Evolutionary conservation across 2,113 vertebrate genomes (phyloP), one percentile per base, ranked within the genome.

Genomic region (Lepidothrix coronata): DNA sequence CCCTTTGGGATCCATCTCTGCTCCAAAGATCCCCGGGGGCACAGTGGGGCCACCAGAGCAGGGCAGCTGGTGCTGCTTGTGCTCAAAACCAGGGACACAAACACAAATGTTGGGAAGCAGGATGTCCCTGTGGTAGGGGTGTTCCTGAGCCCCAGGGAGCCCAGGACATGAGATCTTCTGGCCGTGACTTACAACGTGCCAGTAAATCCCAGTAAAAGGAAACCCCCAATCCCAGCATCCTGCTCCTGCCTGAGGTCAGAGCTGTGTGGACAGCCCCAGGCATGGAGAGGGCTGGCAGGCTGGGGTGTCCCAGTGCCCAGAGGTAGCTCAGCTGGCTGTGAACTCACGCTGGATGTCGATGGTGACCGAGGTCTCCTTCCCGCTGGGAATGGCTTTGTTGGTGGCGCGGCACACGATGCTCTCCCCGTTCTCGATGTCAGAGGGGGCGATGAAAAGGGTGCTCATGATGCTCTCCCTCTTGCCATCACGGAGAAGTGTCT

Each of bases 281-380:
- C 4, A 11, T 10, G 51, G 73, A 39, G n/a, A 8, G 43, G 57
- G 27, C 3, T 10, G 33, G n/a, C 43, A 48, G 43, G 24, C 3
- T 0, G 24, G 15, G 49, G 13, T 30, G 4, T 8, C 22, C 2
- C n/a, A 11, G 55, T 8, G 5, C 54, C 4, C 70, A 6, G 35
- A 4, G 58, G 22, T 1, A 35, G 66, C 49, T 21, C 9, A 2
- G 55, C n/a, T 0, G 2, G 31, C 27, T 0, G 2, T 1, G 43
- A 43, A 98, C 99, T 99, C 97, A 99, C 99, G 99, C 75, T 99
- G 99, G 97, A 99, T 99, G 96, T 99, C 99, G 1, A 99, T 99
- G 44, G 99, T 99, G 97, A 99, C 99, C 0, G 99, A 98, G 12
- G 99, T 99, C 98, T 99, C 99, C 95, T 99, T 99, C 72, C 99